A percentile compares a stretch with the other conserved stretches of the same genome.
Evolutionary conservation across 1,140 invertebrate genomes (phyloP).

Genomic region (Anagrus nilaparvatae): DNA sequence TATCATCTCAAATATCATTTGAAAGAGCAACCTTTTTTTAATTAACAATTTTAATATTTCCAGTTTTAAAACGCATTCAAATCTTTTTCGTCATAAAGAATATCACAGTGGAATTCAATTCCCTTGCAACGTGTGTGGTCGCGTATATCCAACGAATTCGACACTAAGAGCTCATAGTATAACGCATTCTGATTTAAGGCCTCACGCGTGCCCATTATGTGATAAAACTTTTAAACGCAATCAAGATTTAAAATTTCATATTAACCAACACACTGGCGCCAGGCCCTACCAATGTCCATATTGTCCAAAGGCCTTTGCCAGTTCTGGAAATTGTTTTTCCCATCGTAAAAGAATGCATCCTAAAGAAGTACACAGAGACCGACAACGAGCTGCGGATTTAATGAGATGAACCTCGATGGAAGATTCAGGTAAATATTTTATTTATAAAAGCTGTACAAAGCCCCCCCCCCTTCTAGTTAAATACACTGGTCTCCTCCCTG

Average conservation of each 20-base stretch:
- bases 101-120: constrained; percentile 54
- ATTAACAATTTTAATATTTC: constrained; percentile 20
- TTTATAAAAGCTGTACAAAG: too few relatives aligned
- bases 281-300: constrained; percentile 72
- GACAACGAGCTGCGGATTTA: constrained; percentile 40
- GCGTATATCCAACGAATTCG: constrained; percentile 60
- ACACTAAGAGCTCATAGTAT: constrained; percentile 60
- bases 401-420: constrained; percentile 39
- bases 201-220: constrained; percentile 59
- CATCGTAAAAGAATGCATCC: constrained; percentile 66
- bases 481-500: too few relatives aligned
- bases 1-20: constrained; percentile 1
- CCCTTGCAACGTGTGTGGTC: constrained; percentile 55
- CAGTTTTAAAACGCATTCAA: constrained; percentile 61
- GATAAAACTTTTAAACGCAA: constrained; percentile 67
- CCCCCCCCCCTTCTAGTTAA: too few relatives aligned
- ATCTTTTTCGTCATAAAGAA: constrained; percentile 54
- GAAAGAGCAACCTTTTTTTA: constrained; percentile 8
- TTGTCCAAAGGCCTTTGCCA: constrained; percentile 69
- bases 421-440: constrained; percentile 5
- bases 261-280: constrained; percentile 71
- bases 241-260: constrained; percentile 68
- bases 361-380: constrained; percentile 40
- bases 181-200: constrained; percentile 57
- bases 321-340: constrained; percentile 67